Evolutionary conservation across 2,113 vertebrate species (phyloP).

Genomic region (Motacilla alba): DNA sequence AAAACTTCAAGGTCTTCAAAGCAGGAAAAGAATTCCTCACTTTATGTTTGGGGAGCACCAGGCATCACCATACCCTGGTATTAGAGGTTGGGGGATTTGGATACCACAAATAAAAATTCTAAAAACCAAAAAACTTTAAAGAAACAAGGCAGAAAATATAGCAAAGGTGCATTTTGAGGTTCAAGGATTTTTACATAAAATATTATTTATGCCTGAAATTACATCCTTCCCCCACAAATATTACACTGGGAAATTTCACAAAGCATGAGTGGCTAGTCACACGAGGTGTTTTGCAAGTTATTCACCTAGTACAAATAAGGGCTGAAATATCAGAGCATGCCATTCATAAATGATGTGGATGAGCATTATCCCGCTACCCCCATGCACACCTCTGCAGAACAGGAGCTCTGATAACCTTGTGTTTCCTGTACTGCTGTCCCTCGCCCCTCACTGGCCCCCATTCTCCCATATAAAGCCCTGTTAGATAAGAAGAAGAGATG

Average conservation of each 20-base stretch:
- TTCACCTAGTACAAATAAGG: background rate
- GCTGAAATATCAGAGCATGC: background rate
- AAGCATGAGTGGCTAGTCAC: background rate
- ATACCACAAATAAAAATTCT: background rate
- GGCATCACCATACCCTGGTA: background rate
- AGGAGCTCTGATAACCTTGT: slow-evolving; percentile 21
- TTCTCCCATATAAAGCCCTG: background rate
- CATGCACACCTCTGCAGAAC: background rate
- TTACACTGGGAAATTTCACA: background rate
- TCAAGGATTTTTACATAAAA: background rate
- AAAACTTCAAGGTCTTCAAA: background rate
- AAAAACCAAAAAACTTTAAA: rapidly evolving
- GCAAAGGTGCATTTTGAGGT: background rate
- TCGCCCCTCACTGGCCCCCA: background rate
- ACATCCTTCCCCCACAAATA: background rate
- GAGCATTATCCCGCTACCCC: background rate
- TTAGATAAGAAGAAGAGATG: slow-evolving; percentile 56
- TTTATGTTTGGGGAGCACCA: background rate
- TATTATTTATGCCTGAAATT: background rate
- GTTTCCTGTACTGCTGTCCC: background rate
- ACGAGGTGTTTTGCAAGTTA: background rate
- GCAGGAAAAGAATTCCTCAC: background rate
- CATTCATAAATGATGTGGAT: background rate
- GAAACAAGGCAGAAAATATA: background rate
- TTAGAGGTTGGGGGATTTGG: background rate